Evolutionary conservation across 2,797 vertebrate species (phyloP).

Genomic region (Coracias cyanogaster): DNA sequence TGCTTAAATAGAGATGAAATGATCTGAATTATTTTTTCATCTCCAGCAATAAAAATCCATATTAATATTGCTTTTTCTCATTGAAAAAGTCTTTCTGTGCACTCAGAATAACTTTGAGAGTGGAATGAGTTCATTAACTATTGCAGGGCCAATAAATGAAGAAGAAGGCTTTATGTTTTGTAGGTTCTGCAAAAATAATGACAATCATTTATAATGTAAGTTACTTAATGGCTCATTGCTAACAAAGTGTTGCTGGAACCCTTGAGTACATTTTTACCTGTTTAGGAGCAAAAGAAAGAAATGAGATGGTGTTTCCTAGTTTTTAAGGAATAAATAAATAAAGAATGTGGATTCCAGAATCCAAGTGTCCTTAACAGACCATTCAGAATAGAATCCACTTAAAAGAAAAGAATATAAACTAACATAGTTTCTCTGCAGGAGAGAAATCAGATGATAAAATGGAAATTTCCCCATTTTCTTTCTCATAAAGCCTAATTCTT

Average conservation of each 20-base stretch:
- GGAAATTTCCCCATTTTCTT: constrained; percentile 9
- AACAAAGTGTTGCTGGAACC: neutral
- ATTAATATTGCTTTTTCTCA: neutral
- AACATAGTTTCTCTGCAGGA: constrained; percentile 12
- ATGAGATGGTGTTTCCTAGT: neutral
- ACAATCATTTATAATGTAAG: neutral
- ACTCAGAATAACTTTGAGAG: neutral
- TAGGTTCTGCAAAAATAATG: constrained; percentile 23
- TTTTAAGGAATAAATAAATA: neutral
- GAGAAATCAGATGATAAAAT: neutral
- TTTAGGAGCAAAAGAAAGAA: neutral
- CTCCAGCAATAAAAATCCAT: neutral
- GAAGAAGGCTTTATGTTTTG: neutral
- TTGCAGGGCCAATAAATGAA: neutral
- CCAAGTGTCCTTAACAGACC: neutral
- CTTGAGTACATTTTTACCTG: neutral
- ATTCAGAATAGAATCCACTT: neutral
- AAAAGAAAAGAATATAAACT: neutral
- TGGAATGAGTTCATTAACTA: constrained; percentile 6
- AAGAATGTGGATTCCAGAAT: neutral
- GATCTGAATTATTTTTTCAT: neutral
- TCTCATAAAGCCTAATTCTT: constrained; percentile 33
- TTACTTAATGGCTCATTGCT: constrained; percentile 21
- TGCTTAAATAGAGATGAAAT: neutral
- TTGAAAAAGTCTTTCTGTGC: neutral